A percentile compares a stretch with the other conserved stretches of the same genome.
phyloP scores from a whole-genome alignment of 2,113 vertebrate species.

The Perca flavescens region DNA sequence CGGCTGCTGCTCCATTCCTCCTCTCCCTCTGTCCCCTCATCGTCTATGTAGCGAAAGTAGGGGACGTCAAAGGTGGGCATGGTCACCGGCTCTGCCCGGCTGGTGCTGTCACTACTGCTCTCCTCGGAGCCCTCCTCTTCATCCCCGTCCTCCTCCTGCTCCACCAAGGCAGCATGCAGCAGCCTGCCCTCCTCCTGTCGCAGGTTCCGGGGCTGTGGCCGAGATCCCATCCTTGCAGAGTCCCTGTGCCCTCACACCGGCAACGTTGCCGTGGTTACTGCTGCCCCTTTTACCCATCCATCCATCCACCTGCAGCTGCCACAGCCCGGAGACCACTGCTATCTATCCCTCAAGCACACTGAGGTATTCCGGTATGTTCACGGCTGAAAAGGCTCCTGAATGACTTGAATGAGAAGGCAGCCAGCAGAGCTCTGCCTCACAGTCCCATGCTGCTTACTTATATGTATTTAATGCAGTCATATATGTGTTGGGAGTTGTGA shows the following conservation, averaged over 20 bases:
- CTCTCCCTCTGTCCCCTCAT: conserved; percentile 88
- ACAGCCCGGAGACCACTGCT: conserved; percentile 51
- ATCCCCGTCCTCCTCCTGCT: conserved; percentile 86
- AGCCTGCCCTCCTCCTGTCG: conserved; percentile 84
- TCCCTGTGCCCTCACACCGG: conserved; percentile 67
- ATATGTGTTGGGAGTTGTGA: conserved; percentile 83
- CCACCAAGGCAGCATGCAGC: conserved; percentile 84
- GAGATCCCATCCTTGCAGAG: conserved; percentile 87
- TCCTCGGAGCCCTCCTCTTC: conserved; percentile 79
- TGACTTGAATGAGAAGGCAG: conserved; percentile 41
- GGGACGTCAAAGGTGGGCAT: conserved; percentile 97
- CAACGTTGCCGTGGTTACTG: conserved; percentile 78
- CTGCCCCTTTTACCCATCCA: conserved; percentile 60
- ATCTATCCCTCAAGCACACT: conserved; percentile 40
- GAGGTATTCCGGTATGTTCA: conserved; percentile 31
- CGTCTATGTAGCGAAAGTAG: conserved; percentile 98
- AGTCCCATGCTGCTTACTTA: conserved; percentile 67
- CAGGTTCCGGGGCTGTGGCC: conserved; percentile 84
- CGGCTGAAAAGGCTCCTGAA: conserved; percentile 37
- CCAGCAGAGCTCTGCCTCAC: conserved; percentile 68
- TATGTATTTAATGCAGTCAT: conserved; percentile 72
- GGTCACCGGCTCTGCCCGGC: conserved; percentile 82
- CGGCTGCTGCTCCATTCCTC: conserved; percentile 92
- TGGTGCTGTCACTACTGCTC: conserved; percentile 70
- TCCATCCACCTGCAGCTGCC: conserved; percentile 59